Evolutionary conservation across 2,797 vertebrate genomes (phyloP).

Genomic region (Cheirogaleus major): DNA sequence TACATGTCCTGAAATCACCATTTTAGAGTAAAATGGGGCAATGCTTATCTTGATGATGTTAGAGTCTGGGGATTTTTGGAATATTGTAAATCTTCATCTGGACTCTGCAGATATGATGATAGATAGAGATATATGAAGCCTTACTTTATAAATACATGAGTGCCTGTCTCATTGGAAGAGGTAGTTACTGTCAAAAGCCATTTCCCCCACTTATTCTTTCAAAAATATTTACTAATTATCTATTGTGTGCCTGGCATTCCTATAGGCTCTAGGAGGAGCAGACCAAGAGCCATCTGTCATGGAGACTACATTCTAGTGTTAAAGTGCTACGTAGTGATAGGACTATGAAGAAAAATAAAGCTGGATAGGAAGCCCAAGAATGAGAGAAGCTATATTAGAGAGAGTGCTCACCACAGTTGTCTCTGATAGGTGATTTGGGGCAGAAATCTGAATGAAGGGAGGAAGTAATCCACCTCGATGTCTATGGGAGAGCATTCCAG

Average conservation of each 20-base stretch:
- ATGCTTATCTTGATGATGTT: not conserved
- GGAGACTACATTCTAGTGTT: not conserved
- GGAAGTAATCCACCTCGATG: not conserved
- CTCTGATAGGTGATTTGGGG: not conserved
- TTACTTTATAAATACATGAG: not conserved
- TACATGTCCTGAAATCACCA: not conserved
- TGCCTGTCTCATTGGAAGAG: not conserved
- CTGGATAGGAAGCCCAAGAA: not conserved
- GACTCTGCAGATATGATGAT: not conserved
- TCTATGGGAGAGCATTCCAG: not conserved
- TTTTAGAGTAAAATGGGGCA: not conserved
- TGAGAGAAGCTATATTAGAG: not conserved
- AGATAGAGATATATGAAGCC: not conserved
- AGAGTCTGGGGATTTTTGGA: not conserved
- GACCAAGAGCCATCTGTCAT: not conserved
- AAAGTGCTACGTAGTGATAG: not conserved
- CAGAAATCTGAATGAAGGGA: not conserved
- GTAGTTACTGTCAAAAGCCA: not conserved
- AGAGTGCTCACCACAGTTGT: not conserved
- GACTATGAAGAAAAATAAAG: not conserved
- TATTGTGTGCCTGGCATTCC: not conserved
- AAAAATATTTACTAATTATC: not conserved
- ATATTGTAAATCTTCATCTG: not conserved
- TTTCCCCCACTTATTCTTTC: not conserved
- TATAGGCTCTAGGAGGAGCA: not conserved